Evolutionary conservation across 1,140 invertebrate genomes (phyloP), one percentile per base, ranked within the genome.

Genomic region (Coenobita brevimanus): DNA sequence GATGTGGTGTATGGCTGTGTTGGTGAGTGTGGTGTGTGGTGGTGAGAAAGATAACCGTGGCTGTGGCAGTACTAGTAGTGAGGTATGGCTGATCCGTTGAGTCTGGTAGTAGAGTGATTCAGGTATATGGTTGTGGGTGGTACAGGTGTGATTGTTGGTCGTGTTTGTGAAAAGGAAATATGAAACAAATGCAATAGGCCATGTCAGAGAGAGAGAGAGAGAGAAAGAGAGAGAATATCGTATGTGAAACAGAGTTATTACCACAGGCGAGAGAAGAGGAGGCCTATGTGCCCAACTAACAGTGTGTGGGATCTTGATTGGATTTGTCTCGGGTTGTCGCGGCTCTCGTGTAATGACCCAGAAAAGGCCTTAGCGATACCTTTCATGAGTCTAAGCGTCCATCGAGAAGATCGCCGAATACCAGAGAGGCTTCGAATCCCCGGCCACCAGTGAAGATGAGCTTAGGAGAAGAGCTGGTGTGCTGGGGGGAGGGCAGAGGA

Each of bases 281-380:
- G n/a, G n/a, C n/a, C n/a, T n/a, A n/a, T 50, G 17, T 50, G 46
- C 17, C 46, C 17, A 50, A n/a, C n/a, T n/a, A n/a, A n/a, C n/a
- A n/a, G 30, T 15, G 33, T 36, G 13, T 17, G n/a, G 50, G 3
- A 54, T 79, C 54, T 57, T 57, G 54, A 79, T 79, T 54, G n/a
- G 46, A 50, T 79, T 79, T 79, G 76, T 79, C 46, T 17, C 36
- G 15, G 15, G 46, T 54, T 57, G 76, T 78, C 75, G 46, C 46
- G 75, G 67, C 67, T 50, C 46, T 50, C 46, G 6, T 8, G 46
- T 50, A 50, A 50, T 17, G 46, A 50, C 46, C 46, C 46, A 50
- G 6, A 6, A 17, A 17, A 50, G 46, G 6, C 46, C 46, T 50
- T 50, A n/a, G 46, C 46, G 6, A 17, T 50, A 50, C 6, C 17